A percentile compares a stretch with the other conserved stretches of the same genome.
phyloP scores from a whole-genome alignment of 2,113 vertebrate genomes.

The Turnix velox region DNA sequence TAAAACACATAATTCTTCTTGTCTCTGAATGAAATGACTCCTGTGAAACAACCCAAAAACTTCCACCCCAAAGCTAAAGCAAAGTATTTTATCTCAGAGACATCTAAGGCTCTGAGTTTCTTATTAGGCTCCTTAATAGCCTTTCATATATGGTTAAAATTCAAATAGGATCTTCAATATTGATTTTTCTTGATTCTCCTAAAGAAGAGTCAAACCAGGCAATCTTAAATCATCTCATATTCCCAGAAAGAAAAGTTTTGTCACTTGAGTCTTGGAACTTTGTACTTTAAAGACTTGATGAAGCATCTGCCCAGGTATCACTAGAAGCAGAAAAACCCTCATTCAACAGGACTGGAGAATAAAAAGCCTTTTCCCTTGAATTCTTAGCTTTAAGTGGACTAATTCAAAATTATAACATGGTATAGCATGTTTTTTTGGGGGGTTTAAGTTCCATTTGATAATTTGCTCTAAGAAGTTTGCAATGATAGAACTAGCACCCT shows the following conservation, averaged over 20 bases:
- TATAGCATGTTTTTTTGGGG: neutral
- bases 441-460: neutral
- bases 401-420: neutral
- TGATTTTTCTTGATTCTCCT: neutral
- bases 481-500: rapidly evolving
- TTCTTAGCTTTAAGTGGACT: neutral
- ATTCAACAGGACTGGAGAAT: neutral
- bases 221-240: neutral
- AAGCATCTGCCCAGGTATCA: too few species aligned
- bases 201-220: neutral
- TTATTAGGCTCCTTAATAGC: neutral
- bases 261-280: neutral
- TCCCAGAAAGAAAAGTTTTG: neutral
- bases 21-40: neutral
- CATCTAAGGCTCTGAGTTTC: too few species aligned
- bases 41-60: neutral
- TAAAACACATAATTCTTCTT: constrained; percentile 9
- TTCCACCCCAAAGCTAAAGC: neutral
- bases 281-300: too few species aligned
- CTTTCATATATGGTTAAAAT: neutral
- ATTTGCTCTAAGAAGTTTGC: neutral
- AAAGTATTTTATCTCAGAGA: neutral
- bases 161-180: neutral
- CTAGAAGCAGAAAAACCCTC: neutral
- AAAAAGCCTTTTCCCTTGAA: neutral